Evolutionary conservation across 1,140 invertebrate species (phyloP).

Genomic region (Drosophila watanabei): DNA sequence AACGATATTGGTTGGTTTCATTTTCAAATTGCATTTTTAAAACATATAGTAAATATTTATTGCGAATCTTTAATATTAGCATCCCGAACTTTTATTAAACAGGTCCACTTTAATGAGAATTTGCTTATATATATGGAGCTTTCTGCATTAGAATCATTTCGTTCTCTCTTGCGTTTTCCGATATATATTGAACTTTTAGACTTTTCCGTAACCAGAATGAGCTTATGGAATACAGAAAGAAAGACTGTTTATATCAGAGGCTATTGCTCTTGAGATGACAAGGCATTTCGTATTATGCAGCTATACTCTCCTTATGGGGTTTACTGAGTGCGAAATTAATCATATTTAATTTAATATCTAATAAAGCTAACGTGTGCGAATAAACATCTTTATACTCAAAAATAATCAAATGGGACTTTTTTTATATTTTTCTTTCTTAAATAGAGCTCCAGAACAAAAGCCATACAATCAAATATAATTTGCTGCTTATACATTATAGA

Average conservation of each 20-base stretch:
- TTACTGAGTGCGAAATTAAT: neutral
- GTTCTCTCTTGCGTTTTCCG: neutral
- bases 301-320: conserved; percentile 25
- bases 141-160: neutral
- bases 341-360: neutral
- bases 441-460: neutral
- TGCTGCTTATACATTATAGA: neutral
- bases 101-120: conserved; percentile 11
- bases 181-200: conserved; percentile 68
- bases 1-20: too few relatives aligned
- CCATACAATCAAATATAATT: neutral
- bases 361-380: too few relatives aligned
- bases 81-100: neutral
- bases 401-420: neutral
- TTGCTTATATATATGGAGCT: neutral
- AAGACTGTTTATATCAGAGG: conserved; percentile 75
- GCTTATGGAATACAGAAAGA: conserved; percentile 59
- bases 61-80: neutral
- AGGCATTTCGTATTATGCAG: conserved; percentile 61
- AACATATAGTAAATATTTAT: neutral
- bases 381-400: neutral
- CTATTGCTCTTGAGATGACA: conserved; percentile 77
- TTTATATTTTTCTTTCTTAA: neutral
- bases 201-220: conserved; percentile 62
- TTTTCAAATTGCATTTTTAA: neutral